Evolutionary conservation across 2,888 invertebrate species (phyloP).

Genomic region (Trileptium ribeirensis): DNA sequence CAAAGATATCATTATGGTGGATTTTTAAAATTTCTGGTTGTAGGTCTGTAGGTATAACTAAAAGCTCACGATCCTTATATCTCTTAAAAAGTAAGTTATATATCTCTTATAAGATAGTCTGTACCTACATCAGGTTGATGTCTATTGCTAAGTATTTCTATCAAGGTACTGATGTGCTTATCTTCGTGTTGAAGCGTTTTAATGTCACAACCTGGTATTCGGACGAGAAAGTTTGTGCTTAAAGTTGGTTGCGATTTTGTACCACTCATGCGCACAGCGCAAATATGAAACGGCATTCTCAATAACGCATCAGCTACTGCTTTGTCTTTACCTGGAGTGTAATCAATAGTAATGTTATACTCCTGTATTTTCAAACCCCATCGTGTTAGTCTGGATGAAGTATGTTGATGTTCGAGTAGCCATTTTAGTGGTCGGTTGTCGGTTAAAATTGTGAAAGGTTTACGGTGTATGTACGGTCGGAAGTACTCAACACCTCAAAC

Average conservation of each 20-base stretch:
- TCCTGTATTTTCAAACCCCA: background rate
- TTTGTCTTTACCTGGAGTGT: background rate
- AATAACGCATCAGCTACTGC: background rate
- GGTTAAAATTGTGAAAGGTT: conserved; percentile 5
- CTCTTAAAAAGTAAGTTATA: too few relatives aligned
- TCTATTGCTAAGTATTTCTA: too few relatives aligned
- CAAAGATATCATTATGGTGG: background rate
- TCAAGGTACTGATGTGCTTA: too few relatives aligned
- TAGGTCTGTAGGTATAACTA: background rate
- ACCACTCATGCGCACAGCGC: too few relatives aligned
- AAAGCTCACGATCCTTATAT: too few relatives aligned
- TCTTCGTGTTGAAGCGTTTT: too few relatives aligned
- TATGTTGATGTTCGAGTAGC: background rate
- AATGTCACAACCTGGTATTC: too few relatives aligned
- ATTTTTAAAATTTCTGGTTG: background rate
- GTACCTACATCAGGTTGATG: too few relatives aligned
- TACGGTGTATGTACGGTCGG: conserved; percentile 51
- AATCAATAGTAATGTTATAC: background rate
- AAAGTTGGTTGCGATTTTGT: too few relatives aligned
- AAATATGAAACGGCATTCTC: too few relatives aligned
- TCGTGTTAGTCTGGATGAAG: background rate
- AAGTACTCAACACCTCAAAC: conserved; percentile 46
- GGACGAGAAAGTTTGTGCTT: too few relatives aligned
- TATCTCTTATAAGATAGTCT: too few relatives aligned
- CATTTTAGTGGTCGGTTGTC: background rate